phyloP scores from a whole-genome alignment of 1,140 invertebrate species.

The Caerostris darwini region DNA sequence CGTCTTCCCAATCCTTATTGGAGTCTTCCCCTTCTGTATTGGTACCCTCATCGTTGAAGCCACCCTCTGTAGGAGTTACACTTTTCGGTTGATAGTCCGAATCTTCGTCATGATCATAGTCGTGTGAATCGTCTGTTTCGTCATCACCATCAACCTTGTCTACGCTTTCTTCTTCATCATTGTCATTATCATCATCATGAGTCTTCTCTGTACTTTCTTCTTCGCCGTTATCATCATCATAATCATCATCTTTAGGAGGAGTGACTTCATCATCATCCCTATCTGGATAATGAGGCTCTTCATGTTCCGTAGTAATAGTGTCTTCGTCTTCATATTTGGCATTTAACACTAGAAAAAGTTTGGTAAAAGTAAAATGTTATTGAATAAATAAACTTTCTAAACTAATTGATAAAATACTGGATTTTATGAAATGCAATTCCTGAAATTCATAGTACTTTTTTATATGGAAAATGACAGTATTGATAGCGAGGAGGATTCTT shows the following conservation, averaged over 20 bases:
- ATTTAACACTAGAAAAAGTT: not conserved
- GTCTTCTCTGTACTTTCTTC: not conserved
- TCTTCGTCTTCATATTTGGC: not conserved
- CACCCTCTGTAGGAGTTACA: not conserved
- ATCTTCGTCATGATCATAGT: slow-evolving; percentile 6
- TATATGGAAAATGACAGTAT: too few relatives aligned
- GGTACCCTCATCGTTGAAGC: not conserved
- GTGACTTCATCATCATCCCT: not conserved
- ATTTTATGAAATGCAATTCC: too few relatives aligned
- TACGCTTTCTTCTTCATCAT: not conserved
- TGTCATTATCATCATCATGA: not conserved
- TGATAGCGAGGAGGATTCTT: too few relatives aligned
- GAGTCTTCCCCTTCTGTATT: not conserved
- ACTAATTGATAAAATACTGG: too few relatives aligned
- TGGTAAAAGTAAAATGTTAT: too few relatives aligned
- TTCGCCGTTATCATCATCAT: not conserved
- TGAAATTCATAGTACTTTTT: too few relatives aligned
- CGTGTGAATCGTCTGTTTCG: not conserved
- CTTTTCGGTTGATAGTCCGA: not conserved
- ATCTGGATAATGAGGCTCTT: not conserved
- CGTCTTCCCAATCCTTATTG: not conserved
- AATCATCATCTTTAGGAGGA: not conserved
- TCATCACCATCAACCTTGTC: not conserved
- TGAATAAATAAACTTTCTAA: too few relatives aligned
- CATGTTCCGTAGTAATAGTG: not conserved